Evolutionary conservation across 2,797 vertebrate species (phyloP), one percentile per base, ranked within the genome.

Genomic region (Cetoscarus ocellatus): DNA sequence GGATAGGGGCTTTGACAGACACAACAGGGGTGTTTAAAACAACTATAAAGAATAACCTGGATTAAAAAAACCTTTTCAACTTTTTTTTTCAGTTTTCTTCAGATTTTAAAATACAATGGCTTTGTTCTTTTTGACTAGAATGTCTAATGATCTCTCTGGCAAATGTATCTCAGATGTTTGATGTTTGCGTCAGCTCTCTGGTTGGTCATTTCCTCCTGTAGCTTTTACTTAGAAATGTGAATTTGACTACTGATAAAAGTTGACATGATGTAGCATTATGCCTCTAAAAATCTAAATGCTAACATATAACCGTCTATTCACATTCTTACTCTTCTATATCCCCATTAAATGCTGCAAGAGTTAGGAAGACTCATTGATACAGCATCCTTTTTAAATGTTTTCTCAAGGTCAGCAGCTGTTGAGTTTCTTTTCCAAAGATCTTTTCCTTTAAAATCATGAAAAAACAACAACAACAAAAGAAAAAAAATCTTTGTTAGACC

Each of bases 401-500:
- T 45, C 5, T 15, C 27, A 60, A 57, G 15, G 7, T 43, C 11
- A 65, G 17, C 18, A 51, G 9, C 51, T 10, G 57, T 11, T 50
- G 18, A 56, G 49, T 62, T 17, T 52, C 43, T 18, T 14, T 54
- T 55, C 67, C 36, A 7, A 40, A 70, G 27, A 27, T 27, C 27
- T 27, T 27, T 27, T 27, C 4, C 27, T 27, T 27, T 27, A 27
- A 27, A 27, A 27, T 27, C 27, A 27, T 27, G 4, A 27, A 27
- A 27, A 27, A 27, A 27, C 27, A n/a, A n/a, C n/a, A n/a, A n/a
- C n/a, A n/a, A n/a, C n/a, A 27, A 27, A 4, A 27, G 27, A 39
- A 39, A 7, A 39, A 52, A 11, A 39, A 45, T 40, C 38, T 18
- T 40, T 13, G 40, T 44, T 67, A 17, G 67, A 27, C 5, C 49